These are phyloP conservation scores for Pemphredon lugubris DNA, from an alignment of 2,888 invertebrate species.

Conservation along the genomic window DNA sequence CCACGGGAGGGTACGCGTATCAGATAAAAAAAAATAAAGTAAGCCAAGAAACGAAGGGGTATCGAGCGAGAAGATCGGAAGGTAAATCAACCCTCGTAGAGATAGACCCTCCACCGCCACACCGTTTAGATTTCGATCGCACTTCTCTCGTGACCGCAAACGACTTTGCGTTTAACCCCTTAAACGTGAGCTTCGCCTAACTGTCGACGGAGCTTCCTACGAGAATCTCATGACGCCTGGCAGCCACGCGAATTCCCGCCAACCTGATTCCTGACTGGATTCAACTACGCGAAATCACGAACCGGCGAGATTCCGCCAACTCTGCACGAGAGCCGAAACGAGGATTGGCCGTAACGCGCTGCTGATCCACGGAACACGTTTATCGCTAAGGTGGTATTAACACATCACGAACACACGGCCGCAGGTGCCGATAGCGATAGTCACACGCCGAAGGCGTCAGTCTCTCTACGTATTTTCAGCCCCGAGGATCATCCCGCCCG, in stretches of 20 bases:
- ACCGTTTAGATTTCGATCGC: slow-evolving; percentile 26
- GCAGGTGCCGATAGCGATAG: slow-evolving; percentile 24
- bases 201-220: slow-evolving; percentile 31
- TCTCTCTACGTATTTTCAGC: slow-evolving; percentile 43
- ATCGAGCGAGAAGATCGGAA: no score
- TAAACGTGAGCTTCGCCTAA: slow-evolving; percentile 3
- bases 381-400: slow-evolving; percentile 58
- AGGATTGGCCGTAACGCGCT: slow-evolving; percentile 60
- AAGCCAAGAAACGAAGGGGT: no score
- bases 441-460: slow-evolving; percentile 44
- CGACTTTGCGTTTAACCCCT: slow-evolving; percentile 8
- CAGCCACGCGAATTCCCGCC: slow-evolving; percentile 59
- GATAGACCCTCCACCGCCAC: not conserved
- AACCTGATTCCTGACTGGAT: slow-evolving; percentile 42
- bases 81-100: no score
- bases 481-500: slow-evolving; percentile 13
- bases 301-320: slow-evolving; percentile 53
- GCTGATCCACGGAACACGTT: slow-evolving; percentile 54
- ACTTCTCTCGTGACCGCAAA: slow-evolving; percentile 49
- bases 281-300: slow-evolving; percentile 68
- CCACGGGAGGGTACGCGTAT: no score
- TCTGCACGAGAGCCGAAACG: slow-evolving; percentile 66
- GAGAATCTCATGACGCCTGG: slow-evolving; percentile 53
- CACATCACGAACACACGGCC: slow-evolving; percentile 44
- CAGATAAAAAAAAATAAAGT: no score